Conservation (phyloP, 2,797 vertebrate genomes). For the Neopelma chrysocephalum region DNA sequence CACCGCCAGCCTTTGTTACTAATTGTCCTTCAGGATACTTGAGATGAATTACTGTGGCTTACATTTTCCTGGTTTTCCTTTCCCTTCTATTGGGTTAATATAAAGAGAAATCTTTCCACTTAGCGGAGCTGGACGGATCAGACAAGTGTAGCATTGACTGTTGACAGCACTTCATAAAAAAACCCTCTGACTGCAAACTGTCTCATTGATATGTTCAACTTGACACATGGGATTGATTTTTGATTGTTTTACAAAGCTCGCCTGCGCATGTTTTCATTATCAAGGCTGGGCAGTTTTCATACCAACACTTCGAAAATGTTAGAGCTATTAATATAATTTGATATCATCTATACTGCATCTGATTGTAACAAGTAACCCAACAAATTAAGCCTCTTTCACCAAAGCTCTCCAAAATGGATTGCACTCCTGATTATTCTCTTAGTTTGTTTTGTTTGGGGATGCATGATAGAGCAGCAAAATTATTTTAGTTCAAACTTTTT, state of each 20-base stretch:
- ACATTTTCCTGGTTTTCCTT: constrained; percentile 53
- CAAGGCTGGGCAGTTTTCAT: constrained; percentile 43
- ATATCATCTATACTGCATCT: constrained; percentile 2
- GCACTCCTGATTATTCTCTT: background rate
- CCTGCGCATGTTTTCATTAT: constrained; percentile 35
- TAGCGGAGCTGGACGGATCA: constrained; percentile 43
- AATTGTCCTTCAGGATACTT: constrained; percentile 73
- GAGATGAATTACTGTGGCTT: constrained; percentile 65
- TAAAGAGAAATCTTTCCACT: constrained; percentile 59
- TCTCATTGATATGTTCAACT: constrained; percentile 52
- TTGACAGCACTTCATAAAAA: constrained; percentile 62
- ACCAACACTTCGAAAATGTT: constrained; percentile 7
- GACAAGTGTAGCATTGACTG: constrained; percentile 57
- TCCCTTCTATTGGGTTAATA: constrained; percentile 42
- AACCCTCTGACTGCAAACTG: constrained; percentile 56
- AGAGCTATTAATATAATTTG: constrained; percentile 42
- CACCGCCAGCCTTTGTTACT: constrained; percentile 60
- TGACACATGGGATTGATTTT: constrained; percentile 48
- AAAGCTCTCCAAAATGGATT: background rate
- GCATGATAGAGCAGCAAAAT: background rate
- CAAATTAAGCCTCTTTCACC: constrained; percentile 34
- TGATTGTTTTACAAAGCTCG: constrained; percentile 51
- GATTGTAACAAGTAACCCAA: constrained; percentile 21
- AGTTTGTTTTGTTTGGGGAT: background rate
- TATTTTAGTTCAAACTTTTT: background rate